Evolutionary conservation across 1,140 invertebrate species (phyloP).

Genomic region (Choristoneura fumiferana): DNA sequence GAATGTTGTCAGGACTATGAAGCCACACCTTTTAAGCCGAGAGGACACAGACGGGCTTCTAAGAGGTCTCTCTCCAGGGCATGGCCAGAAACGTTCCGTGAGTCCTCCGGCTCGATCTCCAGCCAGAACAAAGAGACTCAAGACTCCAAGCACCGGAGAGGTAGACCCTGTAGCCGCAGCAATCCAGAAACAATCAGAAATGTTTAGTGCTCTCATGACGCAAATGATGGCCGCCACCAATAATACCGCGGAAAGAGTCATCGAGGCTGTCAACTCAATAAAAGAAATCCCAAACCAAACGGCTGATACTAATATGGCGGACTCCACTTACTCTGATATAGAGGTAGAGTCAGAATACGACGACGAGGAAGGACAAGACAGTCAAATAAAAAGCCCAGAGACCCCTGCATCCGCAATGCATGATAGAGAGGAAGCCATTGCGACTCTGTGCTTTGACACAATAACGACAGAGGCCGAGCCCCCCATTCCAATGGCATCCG

Average conservation of each 20-base stretch:
- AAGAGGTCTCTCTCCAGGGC: neutral
- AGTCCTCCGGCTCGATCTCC: neutral
- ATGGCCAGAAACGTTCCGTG: neutral
- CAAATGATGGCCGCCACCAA: neutral
- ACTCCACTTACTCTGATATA: neutral
- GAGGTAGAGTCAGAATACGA: neutral
- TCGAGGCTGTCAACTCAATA: neutral
- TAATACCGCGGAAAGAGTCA: neutral
- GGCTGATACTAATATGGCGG: neutral
- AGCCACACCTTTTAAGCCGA: neutral
- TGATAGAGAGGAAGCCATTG: neutral
- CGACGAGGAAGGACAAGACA: neutral
- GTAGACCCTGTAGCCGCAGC: neutral
- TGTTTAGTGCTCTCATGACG: neutral
- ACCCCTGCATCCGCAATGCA: neutral
- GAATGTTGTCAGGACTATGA: neutral
- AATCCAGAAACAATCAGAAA: neutral
- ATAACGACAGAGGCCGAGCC: constrained; percentile 16
- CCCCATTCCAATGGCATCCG: constrained; percentile 1
- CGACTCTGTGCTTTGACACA: neutral
- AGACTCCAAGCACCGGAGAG: neutral
- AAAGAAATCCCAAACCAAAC: neutral
- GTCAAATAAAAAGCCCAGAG: too few species aligned
- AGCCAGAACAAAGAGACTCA: neutral
- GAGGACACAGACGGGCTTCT: neutral